A percentile compares a stretch with the other conserved stretches of the same genome.
These are phyloP conservation scores for Ceratitis capitata DNA, from an alignment of 1,140 invertebrate genomes.

Conservation along the genomic window DNA sequence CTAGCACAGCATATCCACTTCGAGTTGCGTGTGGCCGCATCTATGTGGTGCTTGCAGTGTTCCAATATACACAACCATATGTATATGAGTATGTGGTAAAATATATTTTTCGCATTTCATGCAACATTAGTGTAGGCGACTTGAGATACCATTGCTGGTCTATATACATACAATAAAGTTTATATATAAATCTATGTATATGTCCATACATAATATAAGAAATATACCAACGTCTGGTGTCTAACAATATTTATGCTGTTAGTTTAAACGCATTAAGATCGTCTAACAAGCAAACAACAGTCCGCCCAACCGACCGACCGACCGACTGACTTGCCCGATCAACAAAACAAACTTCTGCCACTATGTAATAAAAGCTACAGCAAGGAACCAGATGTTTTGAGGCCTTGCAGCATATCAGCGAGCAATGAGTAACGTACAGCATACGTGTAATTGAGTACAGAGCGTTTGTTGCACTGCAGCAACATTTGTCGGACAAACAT, in stretches of 20 bases:
- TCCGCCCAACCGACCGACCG: not conserved
- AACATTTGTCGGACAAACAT: conserved; percentile 22
- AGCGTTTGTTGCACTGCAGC: conserved; percentile 8
- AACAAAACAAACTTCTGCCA: not conserved
- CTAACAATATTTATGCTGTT: conserved; percentile 13
- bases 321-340: not conserved
- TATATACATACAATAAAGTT: too few species aligned
- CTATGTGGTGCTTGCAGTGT: not conserved
- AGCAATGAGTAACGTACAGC: too few species aligned
- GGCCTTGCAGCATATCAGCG: too few species aligned
- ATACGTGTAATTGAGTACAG: conserved; percentile 17
- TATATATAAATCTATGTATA: too few species aligned
- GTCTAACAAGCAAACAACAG: not conserved
- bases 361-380: not conserved
- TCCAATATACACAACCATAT: too few species aligned
- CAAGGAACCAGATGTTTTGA: not conserved
- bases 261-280: conserved; percentile 32
- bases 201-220: too few species aligned
- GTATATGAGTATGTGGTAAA: not conserved
- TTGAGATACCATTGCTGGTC: not conserved
- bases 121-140: conserved; percentile 20
- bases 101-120: conserved; percentile 8
- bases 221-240: too few species aligned
- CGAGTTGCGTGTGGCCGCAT: not conserved
- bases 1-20: not conserved